Base-by-base conservation (phyloP, 2,888 invertebrate genomes). In the Eupeodes luniger region DNA sequence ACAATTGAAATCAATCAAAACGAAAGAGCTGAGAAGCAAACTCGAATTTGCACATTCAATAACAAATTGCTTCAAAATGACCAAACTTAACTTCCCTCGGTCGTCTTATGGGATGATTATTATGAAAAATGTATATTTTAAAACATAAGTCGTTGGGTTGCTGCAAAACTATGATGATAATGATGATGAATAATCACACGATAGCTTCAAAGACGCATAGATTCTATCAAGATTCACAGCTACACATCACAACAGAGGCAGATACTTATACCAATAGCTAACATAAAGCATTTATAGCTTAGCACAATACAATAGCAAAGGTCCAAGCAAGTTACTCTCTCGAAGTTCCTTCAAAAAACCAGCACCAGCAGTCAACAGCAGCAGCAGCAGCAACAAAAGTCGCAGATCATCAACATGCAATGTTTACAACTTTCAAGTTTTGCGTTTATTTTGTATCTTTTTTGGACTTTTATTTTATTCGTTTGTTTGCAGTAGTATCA, bases 351-450 rank as follows among this genome's bases (percentile, higher is more conserved):
- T 62, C 27, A 81, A 44, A 67, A 49, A 75, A 70, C 76, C 44
- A 78, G 27, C 47, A 11, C n/a, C 11, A 53, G 36, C 36, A 67
- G 27, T 10, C 61, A 75, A 51, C 75, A 47, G n/a, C 69, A 86
- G 64, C 75, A 47, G n/a, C 69, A 86, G 64, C 86, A 80, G 14
- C 80, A 88, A 51, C 76, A 88, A 53, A 75, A 70, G 81, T 76
- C 70, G 55, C 27, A 75, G 83, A 81, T 88, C 84, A 81, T 85
- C 85, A 85, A 81, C 85, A 85, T 85, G 88, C 81, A 81, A 88
- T 88, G 88, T 88, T 88, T 88, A 88, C 88, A 85, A 88, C 85
- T 88, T 88, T 85, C 88, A 88, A 88, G 85, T 85, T 88, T 88
- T 78, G 67, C 74, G 74, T 81, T 88, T 74, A 69, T 70, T 80